Evolutionary conservation across 2,113 vertebrate species (phyloP).

Genomic region (Raphicerus campestris): DNA sequence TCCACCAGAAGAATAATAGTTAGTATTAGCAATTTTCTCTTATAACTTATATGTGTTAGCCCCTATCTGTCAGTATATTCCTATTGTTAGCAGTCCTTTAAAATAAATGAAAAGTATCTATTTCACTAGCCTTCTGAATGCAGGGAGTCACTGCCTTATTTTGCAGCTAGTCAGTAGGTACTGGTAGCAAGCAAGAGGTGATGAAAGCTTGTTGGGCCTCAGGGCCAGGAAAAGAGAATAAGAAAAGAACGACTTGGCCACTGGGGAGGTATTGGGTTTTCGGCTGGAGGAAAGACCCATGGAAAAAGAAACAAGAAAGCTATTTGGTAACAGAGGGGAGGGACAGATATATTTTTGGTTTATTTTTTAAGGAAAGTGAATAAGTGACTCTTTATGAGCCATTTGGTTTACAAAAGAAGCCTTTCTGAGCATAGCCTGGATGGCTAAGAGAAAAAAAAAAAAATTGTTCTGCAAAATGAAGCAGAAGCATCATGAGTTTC

Average conservation of each 20-base stretch:
- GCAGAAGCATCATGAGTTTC: not conserved
- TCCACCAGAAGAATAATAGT: not conserved
- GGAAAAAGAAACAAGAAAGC: not conserved
- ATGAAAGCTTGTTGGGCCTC: not conserved
- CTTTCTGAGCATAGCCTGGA: not conserved
- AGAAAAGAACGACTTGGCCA: accelerated
- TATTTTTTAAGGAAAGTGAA: not conserved
- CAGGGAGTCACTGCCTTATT: not conserved
- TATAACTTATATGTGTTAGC: not conserved
- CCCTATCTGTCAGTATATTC: not conserved
- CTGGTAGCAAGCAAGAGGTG: not conserved
- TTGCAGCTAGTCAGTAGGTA: not conserved
- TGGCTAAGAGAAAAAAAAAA: not conserved
- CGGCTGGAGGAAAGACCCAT: not conserved
- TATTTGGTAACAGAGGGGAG: not conserved
- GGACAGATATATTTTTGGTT: not conserved
- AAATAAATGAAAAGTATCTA: not conserved
- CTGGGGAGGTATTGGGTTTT: not conserved
- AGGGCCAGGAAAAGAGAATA: not conserved
- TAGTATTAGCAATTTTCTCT: not conserved
- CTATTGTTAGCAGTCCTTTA: not conserved
- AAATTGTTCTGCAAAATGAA: not conserved
- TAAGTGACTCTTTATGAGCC: not conserved
- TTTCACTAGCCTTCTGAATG: not conserved
- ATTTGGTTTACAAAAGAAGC: not conserved